Evolutionary conservation across 1,140 invertebrate species (phyloP).

Genomic region (Hyles euphorbiae): DNA sequence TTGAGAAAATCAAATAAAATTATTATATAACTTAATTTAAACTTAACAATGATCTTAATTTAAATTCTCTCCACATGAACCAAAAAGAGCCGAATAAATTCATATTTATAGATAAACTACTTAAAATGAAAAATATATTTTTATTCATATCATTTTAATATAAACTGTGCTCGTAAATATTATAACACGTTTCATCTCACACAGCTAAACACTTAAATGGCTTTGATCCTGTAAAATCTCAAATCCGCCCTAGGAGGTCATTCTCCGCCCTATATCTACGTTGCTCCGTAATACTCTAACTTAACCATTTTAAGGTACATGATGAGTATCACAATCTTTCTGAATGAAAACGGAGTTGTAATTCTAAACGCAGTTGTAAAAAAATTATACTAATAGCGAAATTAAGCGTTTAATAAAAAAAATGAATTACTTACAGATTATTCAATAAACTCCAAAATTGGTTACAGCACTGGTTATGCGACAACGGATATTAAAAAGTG

Average conservation of each 20-base stretch:
- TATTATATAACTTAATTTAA: too few relatives aligned
- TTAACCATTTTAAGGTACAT: slow-evolving; percentile 16
- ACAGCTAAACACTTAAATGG: too few relatives aligned
- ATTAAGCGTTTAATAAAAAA: not conserved
- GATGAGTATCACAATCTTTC: slow-evolving; percentile 9
- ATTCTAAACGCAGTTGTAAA: not conserved
- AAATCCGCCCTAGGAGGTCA: slow-evolving; percentile 18
- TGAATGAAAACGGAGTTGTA: slow-evolving; percentile 26
- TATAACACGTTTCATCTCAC: too few relatives aligned
- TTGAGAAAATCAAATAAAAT: too few relatives aligned
- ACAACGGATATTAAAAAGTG: slow-evolving; percentile 42
- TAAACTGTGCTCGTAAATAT: too few relatives aligned
- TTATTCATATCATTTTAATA: too few relatives aligned
- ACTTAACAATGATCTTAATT: too few relatives aligned
- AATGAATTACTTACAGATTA: slow-evolving; percentile 6
- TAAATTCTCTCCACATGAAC: too few relatives aligned
- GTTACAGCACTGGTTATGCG: slow-evolving; percentile 52
- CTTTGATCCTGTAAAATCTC: not conserved
- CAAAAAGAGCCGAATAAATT: too few relatives aligned
- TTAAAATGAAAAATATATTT: too few relatives aligned
- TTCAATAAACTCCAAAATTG: slow-evolving; percentile 20
- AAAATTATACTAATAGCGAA: not conserved
- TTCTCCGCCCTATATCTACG: slow-evolving; percentile 26
- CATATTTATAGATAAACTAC: too few relatives aligned
- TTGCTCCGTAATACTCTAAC: slow-evolving; percentile 21